Conservation (phyloP, 1,140 invertebrate species). For the Hesperophylax magnus region DNA sequence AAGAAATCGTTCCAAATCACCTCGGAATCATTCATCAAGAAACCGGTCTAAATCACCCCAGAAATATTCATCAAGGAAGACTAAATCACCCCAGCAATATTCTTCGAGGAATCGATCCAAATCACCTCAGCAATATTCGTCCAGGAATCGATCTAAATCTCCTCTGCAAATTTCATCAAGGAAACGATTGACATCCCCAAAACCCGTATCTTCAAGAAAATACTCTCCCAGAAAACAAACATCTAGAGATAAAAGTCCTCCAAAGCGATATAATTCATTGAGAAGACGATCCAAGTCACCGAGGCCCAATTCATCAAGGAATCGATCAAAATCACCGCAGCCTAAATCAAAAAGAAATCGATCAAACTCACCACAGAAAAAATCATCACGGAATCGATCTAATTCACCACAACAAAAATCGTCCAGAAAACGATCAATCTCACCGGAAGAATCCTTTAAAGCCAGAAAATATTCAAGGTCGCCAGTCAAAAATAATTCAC, state of each 20-base stretch:
- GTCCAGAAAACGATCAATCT: slow-evolving; percentile 18
- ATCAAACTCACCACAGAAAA: slow-evolving; percentile 35
- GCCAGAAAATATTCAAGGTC: slow-evolving; percentile 11
- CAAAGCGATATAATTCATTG: not conserved
- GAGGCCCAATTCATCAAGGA: not conserved
- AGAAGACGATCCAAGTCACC: slow-evolving; percentile 16
- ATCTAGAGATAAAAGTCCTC: not conserved
- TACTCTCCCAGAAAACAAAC: not conserved
- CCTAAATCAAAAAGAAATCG: not conserved
- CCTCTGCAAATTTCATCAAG: no score
- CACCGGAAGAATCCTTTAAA: slow-evolving; percentile 21
- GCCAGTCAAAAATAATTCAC: not conserved
- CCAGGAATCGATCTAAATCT: no score
- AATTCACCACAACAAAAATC: not conserved
- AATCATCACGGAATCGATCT: not conserved
- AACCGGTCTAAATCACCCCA: no score
- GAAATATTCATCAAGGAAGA: no score
- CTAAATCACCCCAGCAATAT: no score
- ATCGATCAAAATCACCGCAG: slow-evolving; percentile 8
- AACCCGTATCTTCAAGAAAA: not conserved
- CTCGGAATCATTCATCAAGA: no score
- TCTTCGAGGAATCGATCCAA: not conserved
- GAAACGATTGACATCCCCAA: no score
- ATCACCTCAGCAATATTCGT: not conserved
- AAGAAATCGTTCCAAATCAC: no score